Evolutionary conservation across 2,888 invertebrate genomes (phyloP).

Genomic region (Orchesellides sinensis): DNA sequence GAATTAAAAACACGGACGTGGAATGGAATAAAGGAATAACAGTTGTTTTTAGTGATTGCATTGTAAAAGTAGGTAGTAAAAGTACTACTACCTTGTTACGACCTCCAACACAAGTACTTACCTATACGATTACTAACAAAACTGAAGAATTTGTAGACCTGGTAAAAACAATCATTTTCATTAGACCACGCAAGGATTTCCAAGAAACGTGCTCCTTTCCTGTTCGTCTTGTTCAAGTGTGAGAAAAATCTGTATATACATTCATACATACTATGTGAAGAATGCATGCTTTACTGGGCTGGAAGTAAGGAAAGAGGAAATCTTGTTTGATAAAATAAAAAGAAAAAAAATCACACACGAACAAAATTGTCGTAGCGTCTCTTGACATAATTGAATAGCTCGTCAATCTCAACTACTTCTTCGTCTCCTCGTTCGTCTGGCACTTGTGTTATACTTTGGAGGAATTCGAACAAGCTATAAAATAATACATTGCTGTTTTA

Average conservation of each 20-base stretch:
- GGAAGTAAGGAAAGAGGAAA: neutral
- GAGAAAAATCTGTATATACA: neutral
- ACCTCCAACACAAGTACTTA: neutral
- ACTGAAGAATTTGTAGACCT: neutral
- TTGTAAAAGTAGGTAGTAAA: neutral
- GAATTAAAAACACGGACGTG: neutral
- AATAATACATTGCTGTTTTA: too few species aligned
- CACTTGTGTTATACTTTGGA: too few species aligned
- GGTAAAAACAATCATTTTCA: slow-evolving; percentile 28
- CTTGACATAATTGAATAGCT: slow-evolving; percentile 37
- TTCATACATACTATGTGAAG: neutral
- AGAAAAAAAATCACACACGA: neutral
- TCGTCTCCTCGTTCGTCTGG: neutral
- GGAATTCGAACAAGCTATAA: too few species aligned
- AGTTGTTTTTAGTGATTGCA: neutral
- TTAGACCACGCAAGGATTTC: slow-evolving; percentile 21
- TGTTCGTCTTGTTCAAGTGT: too few species aligned
- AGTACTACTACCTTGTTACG: neutral
- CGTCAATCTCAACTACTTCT: slow-evolving; percentile 35
- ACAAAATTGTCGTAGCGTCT: neutral
- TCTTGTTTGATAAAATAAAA: slow-evolving; percentile 9
- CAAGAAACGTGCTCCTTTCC: neutral
- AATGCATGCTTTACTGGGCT: neutral
- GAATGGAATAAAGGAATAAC: neutral
- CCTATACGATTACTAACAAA: neutral